Base-by-base conservation (phyloP, 2,888 invertebrate species). In the Corbicula japonica region DNA sequence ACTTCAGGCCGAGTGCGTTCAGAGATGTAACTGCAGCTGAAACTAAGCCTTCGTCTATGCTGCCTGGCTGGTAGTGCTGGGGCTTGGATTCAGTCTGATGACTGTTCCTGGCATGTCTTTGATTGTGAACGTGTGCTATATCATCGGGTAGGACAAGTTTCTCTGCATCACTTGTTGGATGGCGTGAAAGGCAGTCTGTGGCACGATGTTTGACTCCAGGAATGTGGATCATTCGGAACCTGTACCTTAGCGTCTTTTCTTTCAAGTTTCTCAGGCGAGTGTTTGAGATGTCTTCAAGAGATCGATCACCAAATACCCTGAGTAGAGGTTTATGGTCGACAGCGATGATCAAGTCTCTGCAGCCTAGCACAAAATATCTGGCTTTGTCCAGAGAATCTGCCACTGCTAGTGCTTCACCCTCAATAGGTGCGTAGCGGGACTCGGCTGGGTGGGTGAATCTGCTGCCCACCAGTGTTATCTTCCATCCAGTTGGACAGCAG, bases 381-480 rank as follows among this genome's bases (percentile, higher is more conserved):
- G 70, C 46, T 30, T 75, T 71, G 21, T 65, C 71, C n/a, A 80
- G 44, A n/a, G 80, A 52, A 34, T 80, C 80, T n/a, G 68, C 66
- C 0, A 71, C 71, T 0, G 70, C 80, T n/a, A 80, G 62, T 10
- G 72, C n/a, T n/a, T n/a, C n/a, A n/a, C n/a, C n/a, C n/a, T n/a
- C n/a, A n/a, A n/a, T n/a, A n/a, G n/a, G n/a, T n/a, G n/a, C n/a
- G n/a, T n/a, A n/a, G n/a, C n/a, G n/a, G n/a, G n/a, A n/a, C n/a
- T n/a, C n/a, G n/a, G 79, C 65, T 28, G 56, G 52, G 23, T 70
- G 65, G 12, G 82, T 86, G 54, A 86, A 86, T n/a, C 84, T 35
- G 65, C 80, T 83, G 0, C 83, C 75, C 30, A 84, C 83, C 8
- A 83, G 56, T 26, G 78, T 74, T 28, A 81, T 34, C 46, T 76